Conservation (phyloP, 53 echinoderm and acorn worm genomes). For the Pentamera pediparva region DNA sequence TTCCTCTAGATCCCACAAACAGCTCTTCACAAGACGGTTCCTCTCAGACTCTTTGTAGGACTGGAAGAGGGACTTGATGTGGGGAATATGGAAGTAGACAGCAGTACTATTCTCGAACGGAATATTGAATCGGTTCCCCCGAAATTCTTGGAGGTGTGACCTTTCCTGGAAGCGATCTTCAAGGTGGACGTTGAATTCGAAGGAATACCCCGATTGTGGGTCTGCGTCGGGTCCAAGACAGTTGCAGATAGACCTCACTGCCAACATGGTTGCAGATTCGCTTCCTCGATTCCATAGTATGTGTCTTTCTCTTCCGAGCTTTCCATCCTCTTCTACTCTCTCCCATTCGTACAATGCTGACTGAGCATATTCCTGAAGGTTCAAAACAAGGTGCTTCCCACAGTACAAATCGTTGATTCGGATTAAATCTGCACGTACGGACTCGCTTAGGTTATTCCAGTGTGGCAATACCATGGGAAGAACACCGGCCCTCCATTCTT, state of each 20-base stretch:
- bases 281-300: constrained; percentile 1
- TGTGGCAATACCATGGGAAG: not conserved
- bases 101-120: constrained; percentile 46
- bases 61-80: constrained; percentile 6
- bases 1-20: constrained; percentile 45
- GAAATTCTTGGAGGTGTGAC: constrained; percentile 36
- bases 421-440: not conserved
- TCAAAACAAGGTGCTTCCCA: constrained; percentile 20
- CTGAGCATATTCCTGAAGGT: constrained; percentile 25
- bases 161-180: constrained; percentile 23
- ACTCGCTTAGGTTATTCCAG: not conserved
- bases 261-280: constrained; percentile 36
- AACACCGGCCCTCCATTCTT: not conserved
- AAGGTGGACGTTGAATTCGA: constrained; percentile 50
- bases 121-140: constrained; percentile 52
- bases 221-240: constrained; percentile 50
- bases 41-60: constrained; percentile 15
- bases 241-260: constrained; percentile 37
- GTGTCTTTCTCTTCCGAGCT: constrained; percentile 16
- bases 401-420: constrained; percentile 12
- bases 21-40: constrained; percentile 36
- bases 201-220: constrained; percentile 39
- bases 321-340: constrained; percentile 4
- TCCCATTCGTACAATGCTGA: constrained; percentile 29
- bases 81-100: constrained; percentile 40